Percentiles rank a stretch among this genome's conserved stretches.
phyloP scores from a whole-genome alignment of 2,797 vertebrate species.

The Crypturellus tataupa region DNA sequence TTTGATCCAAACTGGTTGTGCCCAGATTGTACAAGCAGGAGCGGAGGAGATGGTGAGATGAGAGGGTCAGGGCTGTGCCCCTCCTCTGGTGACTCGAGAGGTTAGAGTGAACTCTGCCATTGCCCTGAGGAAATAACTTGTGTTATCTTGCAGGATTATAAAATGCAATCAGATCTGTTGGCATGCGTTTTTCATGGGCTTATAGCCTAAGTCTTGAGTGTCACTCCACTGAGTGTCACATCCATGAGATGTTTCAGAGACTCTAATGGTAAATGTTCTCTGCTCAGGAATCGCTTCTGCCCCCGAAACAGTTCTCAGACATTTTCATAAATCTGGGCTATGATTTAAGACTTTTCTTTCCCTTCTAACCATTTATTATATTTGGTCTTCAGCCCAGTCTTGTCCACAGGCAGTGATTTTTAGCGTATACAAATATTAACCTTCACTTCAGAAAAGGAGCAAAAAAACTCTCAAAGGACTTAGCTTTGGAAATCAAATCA shows the following conservation, averaged over 20 bases:
- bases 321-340: background rate
- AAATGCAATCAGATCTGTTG: background rate
- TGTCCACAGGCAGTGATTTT: conserved; percentile 38
- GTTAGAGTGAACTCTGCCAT: background rate
- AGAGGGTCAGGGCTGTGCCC: background rate
- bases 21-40: background rate
- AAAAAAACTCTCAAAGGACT: background rate
- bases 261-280: background rate
- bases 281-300: background rate
- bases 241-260: background rate
- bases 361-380: conserved; percentile 21
- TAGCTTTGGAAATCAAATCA: conserved; percentile 26
- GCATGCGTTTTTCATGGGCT: background rate
- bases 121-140: background rate
- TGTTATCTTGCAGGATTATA: conserved; percentile 6
- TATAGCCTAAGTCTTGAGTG: background rate
- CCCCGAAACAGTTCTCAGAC: background rate
- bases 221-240: background rate
- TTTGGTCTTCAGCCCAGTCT: conserved; percentile 49
- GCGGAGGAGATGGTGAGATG: background rate
- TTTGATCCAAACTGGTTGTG: conserved; percentile 43
- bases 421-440: conserved; percentile 26
- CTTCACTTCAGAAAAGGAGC: background rate
- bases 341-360: background rate
- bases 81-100: background rate